Base-by-base conservation (phyloP, 2,888 invertebrate genomes). In the Entomobrya proxima region DNA sequence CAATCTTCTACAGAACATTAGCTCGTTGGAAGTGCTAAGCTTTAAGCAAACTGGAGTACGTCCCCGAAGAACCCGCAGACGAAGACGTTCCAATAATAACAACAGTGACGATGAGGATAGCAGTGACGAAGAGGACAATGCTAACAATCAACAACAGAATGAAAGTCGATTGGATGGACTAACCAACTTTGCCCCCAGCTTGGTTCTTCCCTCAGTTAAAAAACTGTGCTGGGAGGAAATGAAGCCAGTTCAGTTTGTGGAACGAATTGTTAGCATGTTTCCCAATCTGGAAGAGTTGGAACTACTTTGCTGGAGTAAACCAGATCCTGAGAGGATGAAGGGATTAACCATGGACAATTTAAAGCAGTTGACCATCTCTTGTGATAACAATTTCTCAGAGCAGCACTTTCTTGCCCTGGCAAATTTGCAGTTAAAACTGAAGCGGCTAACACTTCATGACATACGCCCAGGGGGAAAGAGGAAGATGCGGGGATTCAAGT, bases 181-280 rank as follows among this genome's bases (percentile, higher is more conserved):
- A 4, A 80, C 80, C 7, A 27, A 37, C 0, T 50, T 27, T 15
- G 13, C 9, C 32, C n/a, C 1, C 5, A 0, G 15, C 6, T 27
- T 78, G 9, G 18, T n/a, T 21, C 32, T 84, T 21, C 27, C 1
- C 1, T 52, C 47, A 6, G 35, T 84, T 2, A 84, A 67, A 15
- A 77, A 77, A 13, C 40, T 84, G 3, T 15, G 15, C 1, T 84
- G 84, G 84, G 84, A 84, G 32, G 84, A 84, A 18, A 55, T 47
- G 18, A 30, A 55, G 13, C 67, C 76, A 15, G 84, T 84, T 0
- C 67, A 69, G 21, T 27, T 37, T 11, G 30, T 85, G 3, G 85
- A 85, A 67, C 47, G 85, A 30, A 74, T 85, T 11, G 58, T 80
- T 9, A 40, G n/a, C 21, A 75, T 76, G 64, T 85, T 44, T 58